phyloP scores from a whole-genome alignment of 2,113 vertebrate genomes.

The Halichoerus grypus region DNA sequence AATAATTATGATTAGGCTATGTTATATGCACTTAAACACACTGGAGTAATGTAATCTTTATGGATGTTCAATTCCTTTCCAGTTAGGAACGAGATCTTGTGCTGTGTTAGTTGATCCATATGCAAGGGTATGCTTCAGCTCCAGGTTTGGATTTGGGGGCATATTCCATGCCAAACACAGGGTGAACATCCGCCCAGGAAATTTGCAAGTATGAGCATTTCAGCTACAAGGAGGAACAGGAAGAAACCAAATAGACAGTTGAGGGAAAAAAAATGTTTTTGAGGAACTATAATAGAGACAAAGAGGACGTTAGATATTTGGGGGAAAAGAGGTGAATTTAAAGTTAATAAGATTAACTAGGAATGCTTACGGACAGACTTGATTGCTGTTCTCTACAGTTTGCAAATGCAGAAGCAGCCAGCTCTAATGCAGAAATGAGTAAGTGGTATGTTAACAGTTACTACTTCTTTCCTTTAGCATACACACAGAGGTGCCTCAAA shows the following conservation, averaged over 20 bases:
- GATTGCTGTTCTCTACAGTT: not conserved
- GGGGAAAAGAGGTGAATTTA: not conserved
- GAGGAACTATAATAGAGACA: not conserved
- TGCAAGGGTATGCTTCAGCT: not conserved
- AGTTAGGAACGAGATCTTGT: not conserved
- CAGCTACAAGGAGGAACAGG: not conserved
- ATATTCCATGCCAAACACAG: not conserved
- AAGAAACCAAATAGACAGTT: not conserved
- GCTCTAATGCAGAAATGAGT: not conserved
- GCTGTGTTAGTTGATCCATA: slow-evolving; percentile 42
- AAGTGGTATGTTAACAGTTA: not conserved
- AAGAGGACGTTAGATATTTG: not conserved
- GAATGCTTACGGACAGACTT: not conserved
- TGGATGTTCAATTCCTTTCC: not conserved
- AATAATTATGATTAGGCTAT: slow-evolving; percentile 1
- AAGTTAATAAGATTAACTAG: not conserved
- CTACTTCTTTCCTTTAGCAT: not conserved
- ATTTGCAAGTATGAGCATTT: not conserved
- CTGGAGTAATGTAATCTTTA: not conserved
- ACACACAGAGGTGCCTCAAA: not conserved
- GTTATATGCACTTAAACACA: not conserved
- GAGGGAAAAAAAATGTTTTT: not conserved
- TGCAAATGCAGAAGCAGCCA: not conserved
- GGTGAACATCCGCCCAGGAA: not conserved
- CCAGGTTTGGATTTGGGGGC: not conserved